Conservation (phyloP, 64 coral and sea anemone species). For the Montipora cactus region DNA sequence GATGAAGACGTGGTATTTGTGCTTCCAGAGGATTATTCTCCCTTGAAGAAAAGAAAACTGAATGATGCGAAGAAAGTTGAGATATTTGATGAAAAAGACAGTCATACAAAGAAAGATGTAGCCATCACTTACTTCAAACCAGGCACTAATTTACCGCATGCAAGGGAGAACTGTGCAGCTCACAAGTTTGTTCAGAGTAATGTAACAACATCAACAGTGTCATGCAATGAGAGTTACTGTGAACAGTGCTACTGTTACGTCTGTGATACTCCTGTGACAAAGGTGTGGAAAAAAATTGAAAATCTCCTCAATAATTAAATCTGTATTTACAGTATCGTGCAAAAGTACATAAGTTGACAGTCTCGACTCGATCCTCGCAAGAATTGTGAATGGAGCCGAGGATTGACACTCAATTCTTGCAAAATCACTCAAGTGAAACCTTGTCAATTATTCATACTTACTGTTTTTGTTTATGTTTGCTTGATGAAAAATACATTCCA, state of each 20-base stretch:
- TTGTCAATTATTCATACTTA: no score
- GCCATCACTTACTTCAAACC: conserved; percentile 63
- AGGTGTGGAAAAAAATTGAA: conserved; percentile 47
- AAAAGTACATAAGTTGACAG: no score
- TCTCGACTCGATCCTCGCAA: no score
- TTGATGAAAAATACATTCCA: no score
- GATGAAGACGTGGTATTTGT: conserved; percentile 87
- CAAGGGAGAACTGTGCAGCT: conserved; percentile 68
- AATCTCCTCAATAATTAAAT: no score
- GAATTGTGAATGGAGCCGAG: no score
- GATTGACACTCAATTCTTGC: no score
- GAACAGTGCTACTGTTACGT: conserved; percentile 84
- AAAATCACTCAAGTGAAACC: no score
- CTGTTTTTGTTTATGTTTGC: no score
- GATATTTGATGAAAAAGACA: background rate
- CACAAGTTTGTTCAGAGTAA: conserved; percentile 80
- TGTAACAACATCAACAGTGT: conserved; percentile 53
- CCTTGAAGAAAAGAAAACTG: conserved; percentile 61
- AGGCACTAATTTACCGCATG: conserved; percentile 81
- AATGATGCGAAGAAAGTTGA: conserved; percentile 41
- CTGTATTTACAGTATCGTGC: no score
- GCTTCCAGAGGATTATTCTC: conserved; percentile 86
- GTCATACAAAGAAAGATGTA: conserved; percentile 49
- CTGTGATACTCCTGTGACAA: conserved; percentile 61
- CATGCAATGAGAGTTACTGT: conserved; percentile 76